Evolutionary conservation across 1,140 invertebrate genomes (phyloP), one percentile per base, ranked within the genome.

Genomic region (Stratiolaelaps scimitus): DNA sequence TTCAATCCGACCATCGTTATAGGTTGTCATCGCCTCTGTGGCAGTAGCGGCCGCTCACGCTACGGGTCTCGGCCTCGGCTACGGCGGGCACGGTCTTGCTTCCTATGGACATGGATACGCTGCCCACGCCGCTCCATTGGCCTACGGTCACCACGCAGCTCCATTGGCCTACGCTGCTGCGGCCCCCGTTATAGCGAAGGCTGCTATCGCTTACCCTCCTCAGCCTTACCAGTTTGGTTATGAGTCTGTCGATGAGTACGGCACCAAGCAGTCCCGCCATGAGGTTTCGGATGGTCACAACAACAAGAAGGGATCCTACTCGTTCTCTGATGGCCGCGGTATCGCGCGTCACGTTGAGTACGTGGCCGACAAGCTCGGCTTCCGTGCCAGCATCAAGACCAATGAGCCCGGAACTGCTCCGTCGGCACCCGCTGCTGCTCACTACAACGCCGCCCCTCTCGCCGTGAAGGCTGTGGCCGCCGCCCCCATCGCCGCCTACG

Each of bases 1-100:
- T n/a, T n/a, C n/a, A n/a, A n/a, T n/a, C n/a, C n/a, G n/a, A n/a
- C n/a, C n/a, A n/a, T 48, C 28, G 4, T 48, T 48, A 19, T 15
- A 48, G 47, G 47, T 48, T 28, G 28, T 48, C 15, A 28, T 48
- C 15, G 47, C 47, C 5, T 48, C 47, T 28, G 47, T 28, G 47
- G 47, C 47, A 19, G 47, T 48, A 7, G 47, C 47, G 19, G 47
- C 47, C 15, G 47, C 47, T 48, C 47, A 48, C 47, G 47, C 47
- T 28, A 28, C 19, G 28, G 47, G 19, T 4, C 20, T 48, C 47
- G 47, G 19, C n/a, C n/a, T n/a, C n/a, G n/a, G n/a, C n/a, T n/a
- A n/a, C n/a, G n/a, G n/a, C n/a, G n/a, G n/a, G n/a, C n/a, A n/a
- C 47, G 47, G 19, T 48, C 47, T 28, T 28, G 47, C 47, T 48